Base-by-base conservation (phyloP, 2,888 invertebrate genomes). In the Trichogramma evanescens region DNA sequence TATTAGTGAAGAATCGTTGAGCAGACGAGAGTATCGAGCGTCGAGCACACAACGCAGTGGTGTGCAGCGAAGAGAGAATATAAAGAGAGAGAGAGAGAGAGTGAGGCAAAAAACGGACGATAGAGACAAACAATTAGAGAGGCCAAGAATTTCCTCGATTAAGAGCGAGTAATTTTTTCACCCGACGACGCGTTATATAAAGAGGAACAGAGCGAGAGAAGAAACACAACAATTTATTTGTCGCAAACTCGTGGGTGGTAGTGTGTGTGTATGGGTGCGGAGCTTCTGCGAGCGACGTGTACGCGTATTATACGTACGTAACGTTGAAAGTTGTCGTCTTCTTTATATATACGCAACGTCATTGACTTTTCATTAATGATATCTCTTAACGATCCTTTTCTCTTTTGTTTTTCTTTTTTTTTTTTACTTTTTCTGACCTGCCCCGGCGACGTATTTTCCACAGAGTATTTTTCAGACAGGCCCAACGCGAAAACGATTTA, bases 291-390 rank as follows among this genome's bases (percentile, higher is more conserved):
- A n/a, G 3, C 38, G 48, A 50, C 59, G 44, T 54, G 41, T 45
- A 40, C 10, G 45, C 45, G 54, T 26, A 43, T 26, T 26, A 26
- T 26, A 26, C 3, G 2, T 13, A 26, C 26, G 26, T 26, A 26
- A 26, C 26, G 26, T 26, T 26, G 26, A 26, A 26, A 26, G 26
- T 26, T 44, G 44, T 54, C 54, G 44, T 26, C 8, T 26, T 45
- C 26, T n/a, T 45, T 55, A 41, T 39, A 8, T 26, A 26, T 26
- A 26, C 26, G 26, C 26, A 26, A 26, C 26, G 26, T 26, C 26
- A 26, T 26, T 26, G 26, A 52, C 55, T 58, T 63, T 63, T 63
- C 63, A 63, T 63, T 63, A 63, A 61, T 56, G 59, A 51, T 61
- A 61, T 63, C 52, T 60, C 59, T 43, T 43, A 26, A 26, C 26